Conservation (phyloP, 2,888 invertebrate genomes). For the Octonoba sinensis region DNA sequence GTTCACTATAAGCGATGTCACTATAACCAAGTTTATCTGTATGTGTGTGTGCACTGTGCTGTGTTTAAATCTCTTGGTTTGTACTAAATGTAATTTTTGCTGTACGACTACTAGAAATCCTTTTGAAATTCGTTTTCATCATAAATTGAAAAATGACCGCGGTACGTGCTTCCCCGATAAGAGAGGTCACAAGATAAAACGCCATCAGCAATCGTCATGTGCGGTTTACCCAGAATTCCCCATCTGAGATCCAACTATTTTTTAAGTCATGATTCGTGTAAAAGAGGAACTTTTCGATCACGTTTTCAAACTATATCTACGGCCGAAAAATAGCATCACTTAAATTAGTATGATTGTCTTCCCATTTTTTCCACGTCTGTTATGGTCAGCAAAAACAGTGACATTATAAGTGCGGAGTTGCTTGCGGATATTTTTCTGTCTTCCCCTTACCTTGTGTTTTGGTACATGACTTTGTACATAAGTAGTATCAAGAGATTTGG, state of each 20-base stretch:
- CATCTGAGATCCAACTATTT: slow-evolving; percentile 42
- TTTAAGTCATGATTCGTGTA: slow-evolving; percentile 50
- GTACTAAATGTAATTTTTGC: too few species aligned
- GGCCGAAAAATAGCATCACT: slow-evolving; percentile 49
- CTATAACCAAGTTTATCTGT: too few species aligned
- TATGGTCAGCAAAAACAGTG: slow-evolving; percentile 7
- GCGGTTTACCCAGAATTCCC: slow-evolving; percentile 10
- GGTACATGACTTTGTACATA: slow-evolving; percentile 49
- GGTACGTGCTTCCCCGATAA: slow-evolving; percentile 46
- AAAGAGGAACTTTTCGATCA: slow-evolving; percentile 59
- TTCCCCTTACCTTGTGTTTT: neutral
- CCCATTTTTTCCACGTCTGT: neutral
- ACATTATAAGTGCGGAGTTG: slow-evolving; percentile 48
- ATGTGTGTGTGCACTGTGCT: too few species aligned
- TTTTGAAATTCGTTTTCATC: slow-evolving; percentile 23
- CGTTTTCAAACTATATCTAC: slow-evolving; percentile 47
- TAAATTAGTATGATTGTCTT: slow-evolving; percentile 60
- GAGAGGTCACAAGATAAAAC: slow-evolving; percentile 32
- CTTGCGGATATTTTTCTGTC: slow-evolving; percentile 10
- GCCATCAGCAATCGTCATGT: slow-evolving; percentile 36
- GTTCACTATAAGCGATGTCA: too few species aligned
- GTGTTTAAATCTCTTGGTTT: too few species aligned
- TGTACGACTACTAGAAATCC: neutral
- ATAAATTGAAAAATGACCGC: slow-evolving; percentile 57
- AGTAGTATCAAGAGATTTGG: slow-evolving; percentile 19